These are phyloP conservation scores for Rhagonycha fulva DNA, from an alignment of 2,888 invertebrate genomes.

Conservation along the genomic window DNA sequence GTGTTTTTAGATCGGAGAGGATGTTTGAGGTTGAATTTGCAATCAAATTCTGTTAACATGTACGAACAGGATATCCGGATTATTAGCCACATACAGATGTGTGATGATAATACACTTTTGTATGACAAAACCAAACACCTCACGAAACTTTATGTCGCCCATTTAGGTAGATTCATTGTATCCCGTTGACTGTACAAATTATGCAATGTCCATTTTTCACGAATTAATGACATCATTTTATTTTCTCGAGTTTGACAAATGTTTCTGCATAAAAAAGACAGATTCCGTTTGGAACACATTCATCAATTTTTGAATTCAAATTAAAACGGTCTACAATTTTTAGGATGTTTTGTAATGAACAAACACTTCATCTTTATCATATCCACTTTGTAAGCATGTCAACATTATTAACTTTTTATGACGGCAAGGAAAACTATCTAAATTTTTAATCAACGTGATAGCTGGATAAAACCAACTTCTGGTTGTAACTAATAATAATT, in stretches of 20 bases:
- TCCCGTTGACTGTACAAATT: background rate
- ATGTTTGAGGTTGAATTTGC: slow-evolving; percentile 19
- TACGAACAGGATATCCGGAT: slow-evolving; percentile 13
- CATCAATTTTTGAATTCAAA: no score
- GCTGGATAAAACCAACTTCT: background rate
- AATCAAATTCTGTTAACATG: slow-evolving; percentile 10
- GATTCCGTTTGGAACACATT: no score
- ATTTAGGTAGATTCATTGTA: background rate
- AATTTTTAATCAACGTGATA: background rate
- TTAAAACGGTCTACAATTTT: no score
- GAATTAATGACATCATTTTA: background rate
- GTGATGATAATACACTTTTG: slow-evolving; percentile 7
- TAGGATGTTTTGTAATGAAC: no score
- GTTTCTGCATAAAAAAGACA: no score
- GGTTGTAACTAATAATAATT: background rate
- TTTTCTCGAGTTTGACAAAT: background rate
- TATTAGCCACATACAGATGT: slow-evolving; percentile 2
- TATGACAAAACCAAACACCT: background rate
- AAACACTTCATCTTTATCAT: background rate
- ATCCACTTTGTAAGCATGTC: background rate
- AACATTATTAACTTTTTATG: background rate
- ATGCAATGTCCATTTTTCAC: background rate
- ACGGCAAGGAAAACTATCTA: background rate
- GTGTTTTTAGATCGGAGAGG: background rate
- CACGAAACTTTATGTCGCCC: background rate